phyloP scores from a whole-genome alignment of 2,113 vertebrate species.

The Spheniscus mendiculus region DNA sequence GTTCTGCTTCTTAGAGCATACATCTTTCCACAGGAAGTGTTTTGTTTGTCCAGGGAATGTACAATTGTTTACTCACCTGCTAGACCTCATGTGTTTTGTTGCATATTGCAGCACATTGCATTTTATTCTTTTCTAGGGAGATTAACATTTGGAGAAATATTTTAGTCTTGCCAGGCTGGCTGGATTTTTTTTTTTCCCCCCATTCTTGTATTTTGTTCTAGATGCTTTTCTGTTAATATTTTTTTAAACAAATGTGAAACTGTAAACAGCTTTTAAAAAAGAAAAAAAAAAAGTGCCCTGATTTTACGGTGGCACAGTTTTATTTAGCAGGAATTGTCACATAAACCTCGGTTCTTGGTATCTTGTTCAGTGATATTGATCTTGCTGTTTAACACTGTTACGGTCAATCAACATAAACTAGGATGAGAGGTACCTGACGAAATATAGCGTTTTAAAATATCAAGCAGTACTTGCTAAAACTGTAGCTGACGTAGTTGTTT shows the following conservation, averaged over 20 bases:
- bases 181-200: not conserved
- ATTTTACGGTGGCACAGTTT: not conserved
- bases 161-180: not conserved
- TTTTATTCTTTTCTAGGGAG: not conserved
- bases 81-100: not conserved
- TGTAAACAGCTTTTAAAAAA: not conserved
- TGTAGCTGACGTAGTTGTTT: not conserved
- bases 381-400: not conserved
- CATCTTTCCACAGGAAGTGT: not conserved
- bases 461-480: not conserved
- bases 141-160: not conserved
- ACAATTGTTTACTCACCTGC: not conserved
- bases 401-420: not conserved
- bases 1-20: not conserved
- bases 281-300: not conserved
- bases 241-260: not conserved
- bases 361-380: not conserved
- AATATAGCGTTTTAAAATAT: not conserved
- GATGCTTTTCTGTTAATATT: not conserved
- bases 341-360: not conserved
- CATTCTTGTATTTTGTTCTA: not conserved
- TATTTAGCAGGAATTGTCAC: not conserved
- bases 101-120: not conserved
- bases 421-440: not conserved
- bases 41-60: not conserved